Evolutionary conservation across 2,888 invertebrate species (phyloP).

Genomic region (Rhyacophila evoluta): DNA sequence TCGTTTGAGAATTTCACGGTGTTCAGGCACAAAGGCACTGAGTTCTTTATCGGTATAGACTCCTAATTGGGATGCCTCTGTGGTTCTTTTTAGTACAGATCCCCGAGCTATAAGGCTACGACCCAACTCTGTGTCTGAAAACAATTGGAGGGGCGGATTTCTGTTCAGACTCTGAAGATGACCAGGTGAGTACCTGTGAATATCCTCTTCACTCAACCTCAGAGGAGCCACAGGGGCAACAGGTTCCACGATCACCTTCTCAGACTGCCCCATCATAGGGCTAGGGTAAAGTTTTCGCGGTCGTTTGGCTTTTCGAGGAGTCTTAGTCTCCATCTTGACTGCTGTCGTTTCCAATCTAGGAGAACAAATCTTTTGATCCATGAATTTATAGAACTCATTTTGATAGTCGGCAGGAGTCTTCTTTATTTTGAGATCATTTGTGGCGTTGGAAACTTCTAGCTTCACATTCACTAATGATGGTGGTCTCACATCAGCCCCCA

Average conservation of each 20-base stretch:
- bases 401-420: slow-evolving; percentile 34
- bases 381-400: slow-evolving; percentile 50
- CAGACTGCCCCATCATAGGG: neutral
- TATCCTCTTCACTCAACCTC: slow-evolving; percentile 25
- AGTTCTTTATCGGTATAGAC: neutral
- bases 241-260: slow-evolving; percentile 40
- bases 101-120: neutral
- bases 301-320: slow-evolving; percentile 44
- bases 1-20: neutral
- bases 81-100: neutral
- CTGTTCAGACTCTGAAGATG: neutral
- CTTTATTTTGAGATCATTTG: neutral
- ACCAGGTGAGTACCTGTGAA: neutral
- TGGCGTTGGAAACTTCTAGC: neutral
- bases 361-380: slow-evolving; percentile 22
- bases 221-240: slow-evolving; percentile 20
- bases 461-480: neutral
- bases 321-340: slow-evolving; percentile 12
- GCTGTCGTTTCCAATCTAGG: neutral
- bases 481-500: neutral
- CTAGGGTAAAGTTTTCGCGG: slow-evolving; percentile 42
- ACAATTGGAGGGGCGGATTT: neutral
- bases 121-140: neutral
- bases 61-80: neutral
- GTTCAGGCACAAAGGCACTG: neutral